Evolutionary conservation across 2,888 invertebrate genomes (phyloP), one percentile per base, ranked within the genome.

Genomic region (Neocrepidodera transversa): DNA sequence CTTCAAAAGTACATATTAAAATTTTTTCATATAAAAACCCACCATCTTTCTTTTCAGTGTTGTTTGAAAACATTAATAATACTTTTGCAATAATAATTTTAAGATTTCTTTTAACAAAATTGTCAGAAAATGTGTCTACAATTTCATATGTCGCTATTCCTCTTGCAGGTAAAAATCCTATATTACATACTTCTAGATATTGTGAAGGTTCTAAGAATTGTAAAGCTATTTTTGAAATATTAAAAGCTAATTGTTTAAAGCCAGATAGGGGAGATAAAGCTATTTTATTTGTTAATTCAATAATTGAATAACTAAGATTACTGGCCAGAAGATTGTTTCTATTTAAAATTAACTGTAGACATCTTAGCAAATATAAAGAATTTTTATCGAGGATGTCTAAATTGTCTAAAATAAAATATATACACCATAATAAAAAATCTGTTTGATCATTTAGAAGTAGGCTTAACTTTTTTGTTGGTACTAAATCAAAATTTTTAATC

Each of bases 41-140:
- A 5, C 66, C 72, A 58, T 71, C 72, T 40, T 70, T 67, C 63
- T 63, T 71, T 30, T 72, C 71, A 18, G 70, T 64, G 43, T 72
- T 72, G 47, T 67, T 71, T 7, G 50, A 48, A 63, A 73, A 73
- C 59, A 69, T 66, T 49, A 62, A 58, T 10, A 70, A 55, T 5
- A 72, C 60, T 48, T 65, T 71, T 42, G 45, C 50, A 11, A 63
- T 36, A 42, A 67, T 40, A 36, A 47, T 52, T 23, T 40, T 32
- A 45, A 32, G 47, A 53, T 60, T 48, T 10, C 20, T n/a, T 14
- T 54, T 52, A 7, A 66, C 47, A 28, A 38, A 45, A 23, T 48
- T 54, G 48, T 56, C 51, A 35, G 54, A 50, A 51, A 57, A 63
- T 17, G 42, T 42, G n/a, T 49, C 57, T 47, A 70, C 40, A 35